Evolutionary conservation across 2,888 invertebrate species (phyloP), one percentile per base, ranked within the genome.

Genomic region (Acrocyrtus sp.): DNA sequence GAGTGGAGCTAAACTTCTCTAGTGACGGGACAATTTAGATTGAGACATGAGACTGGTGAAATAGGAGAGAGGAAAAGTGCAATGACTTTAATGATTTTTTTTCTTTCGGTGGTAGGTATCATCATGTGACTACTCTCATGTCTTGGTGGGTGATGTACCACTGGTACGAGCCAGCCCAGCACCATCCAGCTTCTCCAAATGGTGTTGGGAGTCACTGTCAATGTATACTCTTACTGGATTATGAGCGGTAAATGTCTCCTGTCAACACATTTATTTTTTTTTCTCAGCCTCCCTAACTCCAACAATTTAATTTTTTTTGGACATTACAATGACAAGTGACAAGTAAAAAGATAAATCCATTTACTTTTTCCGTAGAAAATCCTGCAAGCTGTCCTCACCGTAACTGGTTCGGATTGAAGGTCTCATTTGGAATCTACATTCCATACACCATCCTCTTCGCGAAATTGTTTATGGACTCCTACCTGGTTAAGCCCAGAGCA

Each of bases 91-190:
- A n/a, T n/a, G n/a, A n/a, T n/a, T n/a, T n/a, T n/a, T n/a, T n/a
- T n/a, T n/a, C n/a, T n/a, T n/a, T n/a, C n/a, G n/a, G n/a, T n/a
- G n/a, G n/a, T 21, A 75, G 75, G 75, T 78, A 77, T 43, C 78
- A 78, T 62, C 78, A 78, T 57, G 72, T 78, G 29, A 78, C 78
- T 8, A 78, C 78, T 15, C 62, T 78, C 1, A 68, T 77, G 74
- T 72, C 75, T 29, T 78, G 78, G 78, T 78, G 78, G 78, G 75
- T 78, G 41, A 78, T 78, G 78, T 78, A 78, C 72, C 66, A 75
- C 45, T 69, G 70, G 67, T 78, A 78, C 60, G 78, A 78, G 57
- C 78, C 78, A n/a, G 73, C 70, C 22, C 78, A 78, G 54, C 66
- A 75, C 76, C 10, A 74, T 77, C 41, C 78, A 78, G 47, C 63